Conservation (phyloP, 2,797 vertebrate genomes). For the Apodemus agrarius region DNA sequence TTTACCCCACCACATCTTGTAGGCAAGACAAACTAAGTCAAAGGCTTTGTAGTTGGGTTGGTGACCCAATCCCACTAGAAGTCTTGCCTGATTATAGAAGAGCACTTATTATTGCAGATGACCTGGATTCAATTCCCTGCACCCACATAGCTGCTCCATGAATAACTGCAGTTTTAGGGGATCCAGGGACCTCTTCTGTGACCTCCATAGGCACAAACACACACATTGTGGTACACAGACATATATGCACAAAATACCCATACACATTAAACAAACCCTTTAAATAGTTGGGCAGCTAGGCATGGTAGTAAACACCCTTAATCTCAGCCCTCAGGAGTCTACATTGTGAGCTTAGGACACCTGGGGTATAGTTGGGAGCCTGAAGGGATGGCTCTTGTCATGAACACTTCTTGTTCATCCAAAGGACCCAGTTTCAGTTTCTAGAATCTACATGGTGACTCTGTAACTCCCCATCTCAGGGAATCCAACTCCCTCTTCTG, state of each 20-base stretch:
- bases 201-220: not conserved
- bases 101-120: not conserved
- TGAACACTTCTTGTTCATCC: not conserved
- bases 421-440: not conserved
- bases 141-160: not conserved
- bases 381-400: not conserved
- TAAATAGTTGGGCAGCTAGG: not conserved
- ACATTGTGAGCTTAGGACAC: not conserved
- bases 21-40: not conserved
- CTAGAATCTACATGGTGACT: not conserved
- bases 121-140: not conserved
- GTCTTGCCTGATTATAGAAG: not conserved
- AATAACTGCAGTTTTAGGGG: not conserved
- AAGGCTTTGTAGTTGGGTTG: not conserved
- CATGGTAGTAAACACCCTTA: not conserved
- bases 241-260: not conserved
- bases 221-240: too few relatives aligned
- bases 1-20: not conserved
- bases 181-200: not conserved
- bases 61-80: not conserved
- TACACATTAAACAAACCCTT: not conserved
- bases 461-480: not conserved
- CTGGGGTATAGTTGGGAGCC: not conserved
- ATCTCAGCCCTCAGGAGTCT: not conserved
- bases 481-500: not conserved